Evolutionary conservation across 30 jellyfish, hydroid and myxozoan genomes (phyloP).

Genomic region (Chrysaora quinquecirrha): DNA sequence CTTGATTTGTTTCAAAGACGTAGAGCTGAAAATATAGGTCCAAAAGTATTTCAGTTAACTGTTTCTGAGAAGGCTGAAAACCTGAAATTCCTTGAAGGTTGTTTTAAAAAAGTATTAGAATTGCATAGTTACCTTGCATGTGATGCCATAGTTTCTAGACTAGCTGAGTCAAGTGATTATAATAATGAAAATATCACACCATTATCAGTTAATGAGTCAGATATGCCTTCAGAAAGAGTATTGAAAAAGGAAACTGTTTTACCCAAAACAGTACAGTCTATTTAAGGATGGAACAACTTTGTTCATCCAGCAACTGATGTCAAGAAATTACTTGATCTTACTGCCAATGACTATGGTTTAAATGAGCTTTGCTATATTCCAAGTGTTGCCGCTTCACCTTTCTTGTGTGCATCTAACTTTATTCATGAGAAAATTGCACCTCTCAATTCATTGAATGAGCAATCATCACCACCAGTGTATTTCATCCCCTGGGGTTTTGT

Average conservation of each 20-base stretch:
- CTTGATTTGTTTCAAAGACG: neutral
- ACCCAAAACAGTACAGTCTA: slow-evolving; percentile 12
- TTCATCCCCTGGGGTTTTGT: slow-evolving; percentile 39
- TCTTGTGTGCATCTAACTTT: slow-evolving; percentile 4
- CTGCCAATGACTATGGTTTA: slow-evolving; percentile 24
- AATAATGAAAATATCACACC: neutral
- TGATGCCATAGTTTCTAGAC: neutral
- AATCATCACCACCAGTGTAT: neutral
- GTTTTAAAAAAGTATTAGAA: too few relatives aligned
- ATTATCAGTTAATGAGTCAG: neutral
- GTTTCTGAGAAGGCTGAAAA: neutral
- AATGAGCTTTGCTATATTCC: slow-evolving; percentile 18
- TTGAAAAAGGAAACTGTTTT: neutral
- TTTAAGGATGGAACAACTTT: slow-evolving; percentile 30
- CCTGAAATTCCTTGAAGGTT: neutral
- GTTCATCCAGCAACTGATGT: slow-evolving; percentile 7
- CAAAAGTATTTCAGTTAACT: neutral
- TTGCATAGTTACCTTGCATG: slow-evolving; percentile 3
- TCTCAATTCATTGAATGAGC: neutral
- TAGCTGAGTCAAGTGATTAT: neutral
- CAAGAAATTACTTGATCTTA: slow-evolving; percentile 6
- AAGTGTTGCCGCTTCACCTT: slow-evolving; percentile 11
- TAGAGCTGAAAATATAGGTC: neutral
- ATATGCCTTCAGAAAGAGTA: slow-evolving; percentile 15
- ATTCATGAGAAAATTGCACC: neutral